Evolutionary conservation across 2,888 invertebrate species (phyloP), one percentile per base, ranked within the genome.

Genomic region (Brachycybe producta): DNA sequence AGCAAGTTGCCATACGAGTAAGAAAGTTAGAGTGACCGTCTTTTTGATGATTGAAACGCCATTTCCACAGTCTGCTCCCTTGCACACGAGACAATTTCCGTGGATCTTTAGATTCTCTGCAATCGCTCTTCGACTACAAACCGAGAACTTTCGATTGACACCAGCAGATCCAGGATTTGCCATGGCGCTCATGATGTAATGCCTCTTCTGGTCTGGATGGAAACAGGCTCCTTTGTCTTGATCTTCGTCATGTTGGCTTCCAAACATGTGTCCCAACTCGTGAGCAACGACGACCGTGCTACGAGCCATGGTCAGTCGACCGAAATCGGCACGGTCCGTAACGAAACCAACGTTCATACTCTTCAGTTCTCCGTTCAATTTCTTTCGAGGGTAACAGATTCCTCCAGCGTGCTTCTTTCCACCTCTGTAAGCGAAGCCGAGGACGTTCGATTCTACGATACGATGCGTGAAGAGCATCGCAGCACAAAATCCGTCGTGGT

Each of bases 201-300:
- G 46, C 5, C 26, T 46, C 7, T n/a, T 11, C 3, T 1, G 2
- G 8, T 36, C 24, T 5, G 21, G 8, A 7, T 2, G 15, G 23
- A 36, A 46, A 19, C 46, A 46, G 8, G 8, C 13, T 13, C 46
- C 36, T n/a, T 27, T 38, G 7, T 36, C 36, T 8, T 8, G 23
- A 4, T 32, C 32, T 19, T 44, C 44, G 38, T 56, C 56, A n/a
- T 56, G 56, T 8, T 47, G 47, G 17, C 53, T 52, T 7, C 56
- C 56, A 41, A 56, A 56, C 8, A 44, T 44, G 17, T 56, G 56
- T 1, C 53, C 56, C 15, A 56, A 21, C 36, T 56, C 56, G 35
- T 56, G 56, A n/a, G 54, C 19, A 11, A 56, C 21, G 15, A 53
- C 49, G n/a, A 55, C 34, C 3, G 50, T 13, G 11, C 40, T 52